These are phyloP conservation scores for Condylura cristata DNA, from an alignment of 2,113 vertebrate genomes.

Conservation along the genomic window DNA sequence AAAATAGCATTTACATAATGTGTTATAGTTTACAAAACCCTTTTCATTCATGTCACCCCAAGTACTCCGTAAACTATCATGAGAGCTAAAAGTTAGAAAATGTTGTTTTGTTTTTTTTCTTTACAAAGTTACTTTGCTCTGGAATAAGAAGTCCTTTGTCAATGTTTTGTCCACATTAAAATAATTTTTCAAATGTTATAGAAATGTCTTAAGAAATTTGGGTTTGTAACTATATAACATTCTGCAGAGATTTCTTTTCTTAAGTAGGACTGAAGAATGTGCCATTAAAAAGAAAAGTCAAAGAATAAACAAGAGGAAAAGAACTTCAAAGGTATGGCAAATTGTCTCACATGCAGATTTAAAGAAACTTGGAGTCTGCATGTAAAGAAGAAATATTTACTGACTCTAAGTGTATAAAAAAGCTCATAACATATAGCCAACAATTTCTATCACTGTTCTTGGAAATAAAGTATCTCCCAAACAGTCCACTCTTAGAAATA, in stretches of 20 bases:
- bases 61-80: background rate
- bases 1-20: background rate
- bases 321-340: background rate
- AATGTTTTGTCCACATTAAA: background rate
- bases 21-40: slow-evolving; percentile 31
- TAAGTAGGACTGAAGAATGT: slow-evolving; percentile 35
- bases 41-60: background rate
- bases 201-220: slow-evolving; percentile 6
- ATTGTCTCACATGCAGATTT: accelerated
- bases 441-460: slow-evolving; percentile 55
- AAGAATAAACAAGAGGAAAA: background rate
- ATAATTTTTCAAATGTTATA: background rate
- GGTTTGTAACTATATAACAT: background rate
- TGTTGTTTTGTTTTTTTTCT: too few species aligned
- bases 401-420: slow-evolving; percentile 63
- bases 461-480: slow-evolving; percentile 81
- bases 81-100: slow-evolving; percentile 39
- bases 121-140: background rate
- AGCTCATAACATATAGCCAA: slow-evolving; percentile 59
- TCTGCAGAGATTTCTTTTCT: slow-evolving; percentile 43
- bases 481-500: slow-evolving; percentile 58
- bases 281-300: slow-evolving; percentile 19
- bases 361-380: background rate
- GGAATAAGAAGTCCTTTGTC: slow-evolving; percentile 27
- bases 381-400: background rate